Percentiles rank a stretch among this genome's conserved stretches.
phyloP scores from a whole-genome alignment of 2,113 vertebrate genomes.

The Sitta europaea region DNA sequence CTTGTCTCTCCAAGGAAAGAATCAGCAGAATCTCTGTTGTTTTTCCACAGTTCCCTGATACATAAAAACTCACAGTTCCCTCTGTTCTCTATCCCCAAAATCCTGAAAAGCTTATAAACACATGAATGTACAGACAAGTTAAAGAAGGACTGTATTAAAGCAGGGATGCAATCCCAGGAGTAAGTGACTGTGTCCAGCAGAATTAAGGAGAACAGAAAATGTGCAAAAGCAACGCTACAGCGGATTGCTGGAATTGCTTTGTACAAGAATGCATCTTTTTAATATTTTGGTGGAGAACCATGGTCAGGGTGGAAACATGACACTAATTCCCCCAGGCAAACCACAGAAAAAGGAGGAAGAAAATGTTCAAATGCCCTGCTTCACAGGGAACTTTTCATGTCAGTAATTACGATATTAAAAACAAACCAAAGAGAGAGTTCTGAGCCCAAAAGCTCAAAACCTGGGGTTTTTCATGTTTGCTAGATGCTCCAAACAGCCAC shows the following conservation, averaged over 20 bases:
- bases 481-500: not conserved
- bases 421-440: not conserved
- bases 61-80: not conserved
- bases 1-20: not conserved
- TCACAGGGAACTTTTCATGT: not conserved
- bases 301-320: fast-evolving
- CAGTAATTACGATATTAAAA: not conserved
- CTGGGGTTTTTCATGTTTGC: not conserved
- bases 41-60: not conserved
- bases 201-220: not conserved
- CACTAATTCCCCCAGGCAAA: not conserved
- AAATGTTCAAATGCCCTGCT: not conserved
- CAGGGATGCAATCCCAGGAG: not conserved
- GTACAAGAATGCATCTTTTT: not conserved
- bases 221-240: fast-evolving
- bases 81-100: not conserved
- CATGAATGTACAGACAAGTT: not conserved
- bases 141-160: not conserved
- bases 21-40: not conserved
- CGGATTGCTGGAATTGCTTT: not conserved
- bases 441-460: not conserved
- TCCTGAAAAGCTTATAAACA: not conserved
- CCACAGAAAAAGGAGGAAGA: not conserved
- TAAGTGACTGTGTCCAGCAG: not conserved
- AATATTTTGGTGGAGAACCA: fast-evolving